Base-by-base conservation (phyloP, 2,113 vertebrate genomes). In the Dicerorhinus sumatrensis region DNA sequence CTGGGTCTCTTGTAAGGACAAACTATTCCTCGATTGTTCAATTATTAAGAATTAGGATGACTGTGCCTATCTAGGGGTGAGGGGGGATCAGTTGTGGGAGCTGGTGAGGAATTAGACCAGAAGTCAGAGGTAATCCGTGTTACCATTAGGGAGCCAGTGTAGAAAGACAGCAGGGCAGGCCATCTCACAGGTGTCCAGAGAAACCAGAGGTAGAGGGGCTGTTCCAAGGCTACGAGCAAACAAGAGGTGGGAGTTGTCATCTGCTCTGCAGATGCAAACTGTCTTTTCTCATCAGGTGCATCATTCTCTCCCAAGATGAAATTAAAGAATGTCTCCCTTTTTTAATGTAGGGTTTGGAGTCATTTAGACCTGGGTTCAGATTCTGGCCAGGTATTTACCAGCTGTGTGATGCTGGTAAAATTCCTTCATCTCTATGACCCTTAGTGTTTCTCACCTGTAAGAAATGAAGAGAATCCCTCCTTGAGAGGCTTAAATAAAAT, bases 401-500 rank as follows among this genome's bases (percentile, higher is more conserved):
- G 20, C 42, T 91, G 17, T 46, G 8, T 33, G 46, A 75, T 42
- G 11, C 46, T 93, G n/a, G 13, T 62, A 54, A 86, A 96, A 94
- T 36, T 72, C 31, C 33, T 91, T 83, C 12, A 39, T 63, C n/a
- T 39, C 70, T 72, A 5, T 23, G 14, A 86, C 17, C 23, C 51
- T 80, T 48, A 36, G 51, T 33, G 77, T 85, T 60, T 75, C 58
- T 87, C 9, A 56, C 29, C 54, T 84, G 11, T 60, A 31, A 54
- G 48, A 86, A 94, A 42, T 83, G 46, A 85, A 56, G n/a, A 54
- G 65, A 72, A 23, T 67, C 21, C 21, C 16, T 93, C 70, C 39
- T 90, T 36, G 8, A 80, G 13, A 90, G 25, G 31, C 56, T 76
- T 70, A 70, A 72, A 80, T 83, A 12, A 85, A 96, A 76, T 81